Percentiles rank a stretch among this genome's conserved stretches.
phyloP scores from a whole-genome alignment of 2,113 vertebrate genomes.

The Ursus arctos region DNA sequence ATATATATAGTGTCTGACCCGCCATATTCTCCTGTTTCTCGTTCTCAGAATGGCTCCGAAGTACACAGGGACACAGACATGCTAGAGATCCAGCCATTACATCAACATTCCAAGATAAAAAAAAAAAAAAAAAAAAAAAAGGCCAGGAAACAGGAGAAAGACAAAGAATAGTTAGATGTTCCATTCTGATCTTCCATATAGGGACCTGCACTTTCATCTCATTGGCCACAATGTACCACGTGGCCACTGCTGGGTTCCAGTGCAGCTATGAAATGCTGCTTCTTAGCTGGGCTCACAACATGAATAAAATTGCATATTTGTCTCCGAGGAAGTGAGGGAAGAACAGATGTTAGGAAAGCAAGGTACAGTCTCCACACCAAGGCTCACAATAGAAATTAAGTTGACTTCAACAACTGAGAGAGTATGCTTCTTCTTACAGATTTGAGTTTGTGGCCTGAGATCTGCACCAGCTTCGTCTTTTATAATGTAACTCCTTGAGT shows the following conservation, averaged over 20 bases:
- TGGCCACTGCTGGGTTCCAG: neutral
- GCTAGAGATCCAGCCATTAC: neutral
- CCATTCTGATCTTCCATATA: neutral
- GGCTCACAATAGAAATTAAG: neutral
- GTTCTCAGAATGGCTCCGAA: constrained; percentile 48
- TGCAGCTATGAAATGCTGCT: neutral
- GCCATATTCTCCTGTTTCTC: constrained; percentile 61
- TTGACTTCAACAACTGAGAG: neutral
- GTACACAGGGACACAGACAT: neutral
- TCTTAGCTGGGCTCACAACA: neutral
- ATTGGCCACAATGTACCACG: neutral
- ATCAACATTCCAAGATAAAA: neutral
- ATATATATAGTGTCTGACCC: neutral
- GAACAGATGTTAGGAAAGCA: neutral
- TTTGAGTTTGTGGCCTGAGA: neutral
- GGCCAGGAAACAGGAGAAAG: neutral
- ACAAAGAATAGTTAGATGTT: too few species aligned
- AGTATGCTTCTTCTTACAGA: neutral
- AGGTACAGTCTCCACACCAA: neutral
- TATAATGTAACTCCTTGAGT: neutral
- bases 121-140: too few species aligned
- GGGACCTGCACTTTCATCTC: neutral
- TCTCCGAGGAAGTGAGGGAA: neutral
- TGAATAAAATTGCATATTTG: neutral
- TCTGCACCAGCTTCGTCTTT: neutral